Evolutionary conservation across 2,797 vertebrate genomes (phyloP), one percentile per base, ranked within the genome.

Genomic region (Silurus aristotelis): DNA sequence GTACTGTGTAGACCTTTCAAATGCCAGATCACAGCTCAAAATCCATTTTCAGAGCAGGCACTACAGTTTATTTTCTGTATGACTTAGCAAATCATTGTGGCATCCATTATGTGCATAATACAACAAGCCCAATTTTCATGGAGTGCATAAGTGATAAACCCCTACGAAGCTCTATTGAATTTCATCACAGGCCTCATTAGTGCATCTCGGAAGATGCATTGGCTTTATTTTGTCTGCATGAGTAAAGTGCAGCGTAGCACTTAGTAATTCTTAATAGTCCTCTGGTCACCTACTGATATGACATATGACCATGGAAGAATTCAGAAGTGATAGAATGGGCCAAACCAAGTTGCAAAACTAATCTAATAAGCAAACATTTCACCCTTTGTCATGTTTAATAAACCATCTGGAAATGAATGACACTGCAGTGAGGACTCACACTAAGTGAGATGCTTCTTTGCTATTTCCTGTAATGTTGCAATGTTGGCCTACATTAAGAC

Each of bases 321-420:
- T 63, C 14, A 48, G 77, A 20, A 80, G 48, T 3, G 55, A 85
- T 19, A 80, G 66, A 38, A 63, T 10, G n/a, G 22, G 43, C 10
- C 38, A 72, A 63, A 63, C n/a, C 25, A 12, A 13, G 25, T 20
- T 80, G 22, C 56, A 0, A 58, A 61, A 31, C 43, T 20, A 46
- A 58, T 25, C 38, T 79, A 84, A 70, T 80, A 9, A 85, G 38
- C 78, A 43, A 64, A 72, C 83, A 71, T 73, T n/a, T 85, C 56
- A 52, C 56, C 83, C 77, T 63, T n/a, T 19, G 19, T 64, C 31
- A 17, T 64, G 72, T 80, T 80, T 52, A 46, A 52, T 38, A 17
- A 84, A 58, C 63, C 61, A 60, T 75, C 27, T 58, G 52, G 73
- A 79, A 55, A 56, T 38, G 15, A 67, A 66, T 20, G 83, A 77